These are phyloP conservation scores for Lophura nycthemera DNA, from an alignment of 2,113 vertebrate species.

Conservation along the genomic window DNA sequence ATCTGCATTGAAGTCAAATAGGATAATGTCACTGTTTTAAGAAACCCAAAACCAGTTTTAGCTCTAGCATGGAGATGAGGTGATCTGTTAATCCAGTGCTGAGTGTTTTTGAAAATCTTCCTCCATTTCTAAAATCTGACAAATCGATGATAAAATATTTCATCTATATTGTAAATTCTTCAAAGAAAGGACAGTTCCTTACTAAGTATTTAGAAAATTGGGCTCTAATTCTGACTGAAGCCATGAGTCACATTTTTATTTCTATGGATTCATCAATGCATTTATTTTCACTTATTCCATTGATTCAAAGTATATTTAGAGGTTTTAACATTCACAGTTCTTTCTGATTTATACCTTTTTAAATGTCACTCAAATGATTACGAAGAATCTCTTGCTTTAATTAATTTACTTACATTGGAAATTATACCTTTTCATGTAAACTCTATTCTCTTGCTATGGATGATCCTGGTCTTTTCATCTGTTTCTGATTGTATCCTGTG, in stretches of 20 bases:
- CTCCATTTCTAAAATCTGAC: neutral
- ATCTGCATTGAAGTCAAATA: neutral
- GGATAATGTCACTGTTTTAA: neutral
- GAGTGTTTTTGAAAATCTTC: neutral
- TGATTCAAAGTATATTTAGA: neutral
- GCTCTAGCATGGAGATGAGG: neutral
- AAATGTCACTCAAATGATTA: neutral
- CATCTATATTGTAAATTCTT: neutral
- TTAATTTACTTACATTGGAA: constrained; percentile 7
- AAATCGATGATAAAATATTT: neutral
- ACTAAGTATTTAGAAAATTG: neutral
- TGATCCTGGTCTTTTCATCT: neutral
- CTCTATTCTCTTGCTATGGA: neutral
- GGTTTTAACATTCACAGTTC: neutral
- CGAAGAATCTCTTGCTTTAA: neutral
- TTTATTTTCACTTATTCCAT: constrained; percentile 1
- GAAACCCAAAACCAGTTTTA: neutral
- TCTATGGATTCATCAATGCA: neutral
- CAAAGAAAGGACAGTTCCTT: neutral
- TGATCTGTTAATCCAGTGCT: neutral
- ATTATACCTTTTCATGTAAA: neutral
- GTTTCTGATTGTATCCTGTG: neutral
- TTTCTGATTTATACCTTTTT: constrained; percentile 7
- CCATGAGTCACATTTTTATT: neutral
- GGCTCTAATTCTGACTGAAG: neutral